Base-by-base conservation (phyloP, 2,113 vertebrate species). In the Anhinga anhinga region DNA sequence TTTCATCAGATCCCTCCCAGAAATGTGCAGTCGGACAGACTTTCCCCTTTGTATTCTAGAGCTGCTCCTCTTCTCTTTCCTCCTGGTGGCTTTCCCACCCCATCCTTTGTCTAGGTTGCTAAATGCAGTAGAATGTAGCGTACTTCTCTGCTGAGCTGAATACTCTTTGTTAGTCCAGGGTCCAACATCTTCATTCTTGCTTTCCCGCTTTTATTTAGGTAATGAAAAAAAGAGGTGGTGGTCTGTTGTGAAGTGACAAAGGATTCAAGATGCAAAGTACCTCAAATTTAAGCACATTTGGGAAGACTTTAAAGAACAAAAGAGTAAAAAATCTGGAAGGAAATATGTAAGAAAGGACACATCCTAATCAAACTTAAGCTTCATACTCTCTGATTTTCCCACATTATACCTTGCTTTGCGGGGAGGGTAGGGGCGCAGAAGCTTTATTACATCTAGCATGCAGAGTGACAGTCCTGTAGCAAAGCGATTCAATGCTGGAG, bases 361-460 rank as follows among this genome's bases (percentile, higher is more conserved):
- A 36, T 65, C 25, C 66, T 49, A 69, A 82, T 88, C 15, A 83
- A 70, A 71, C 7, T 29, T 74, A 26, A 50, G 13, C 17, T 44
- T 84, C 29, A 23, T 63, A 59, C 9, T 52, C 9, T 52, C 7
- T 56, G 53, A 45, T 92, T 87, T 91, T 17, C 17, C 40, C 27
- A 56, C 7, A 20, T 84, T 84, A 65, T 63, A 61, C 25, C 25
- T 82, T 82, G 42, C 30, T 62, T 5, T 78, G 93, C 65, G 10
- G 7, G 14, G 14, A 53, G 9, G 12, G 3, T 0, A 0, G 8
- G 2, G 3, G 7, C 10, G 3, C 42, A 17, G n/a, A 40, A 62
- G 52, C 15, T 78, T 63, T 85, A 40, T 74, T 74, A 40, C 15
- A 44, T 45, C 38, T 42, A 66, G 44, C 38, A 69, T 49, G 53